Percentiles rank a stretch among this genome's conserved stretches.
Evolutionary conservation across 2,888 invertebrate species (phyloP).

Genomic region (Isoperla grammatica): DNA sequence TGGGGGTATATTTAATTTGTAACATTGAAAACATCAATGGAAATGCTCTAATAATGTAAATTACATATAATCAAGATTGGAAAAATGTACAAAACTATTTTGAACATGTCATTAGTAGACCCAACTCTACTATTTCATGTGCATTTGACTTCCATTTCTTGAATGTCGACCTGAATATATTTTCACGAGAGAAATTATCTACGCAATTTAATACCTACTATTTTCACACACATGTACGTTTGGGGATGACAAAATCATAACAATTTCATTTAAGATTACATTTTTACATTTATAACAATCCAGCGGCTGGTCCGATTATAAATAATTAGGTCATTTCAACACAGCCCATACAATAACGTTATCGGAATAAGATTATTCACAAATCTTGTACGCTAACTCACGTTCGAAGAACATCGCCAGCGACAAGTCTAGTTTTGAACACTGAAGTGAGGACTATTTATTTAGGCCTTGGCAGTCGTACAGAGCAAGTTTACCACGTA

Average conservation of each 20-base stretch:
- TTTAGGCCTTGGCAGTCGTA: neutral
- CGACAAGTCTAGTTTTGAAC: neutral
- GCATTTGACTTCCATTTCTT: neutral
- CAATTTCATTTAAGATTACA: neutral
- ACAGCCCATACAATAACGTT: conserved; percentile 12
- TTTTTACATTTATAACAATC: conserved; percentile 16
- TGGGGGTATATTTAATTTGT: too few relatives aligned
- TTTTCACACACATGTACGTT: conserved; percentile 1
- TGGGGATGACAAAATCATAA: conserved; percentile 8
- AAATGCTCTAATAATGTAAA: too few relatives aligned
- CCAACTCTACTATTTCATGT: neutral
- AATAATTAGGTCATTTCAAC: conserved; percentile 9
- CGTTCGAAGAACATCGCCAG: neutral
- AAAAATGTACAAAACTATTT: neutral
- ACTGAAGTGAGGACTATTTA: neutral
- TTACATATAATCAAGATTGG: too few relatives aligned
- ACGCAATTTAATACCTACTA: neutral
- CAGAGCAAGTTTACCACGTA: neutral
- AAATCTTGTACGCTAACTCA: neutral
- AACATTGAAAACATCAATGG: too few relatives aligned
- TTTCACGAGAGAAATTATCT: neutral
- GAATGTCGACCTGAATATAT: neutral
- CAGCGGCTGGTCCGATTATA: conserved; percentile 16
- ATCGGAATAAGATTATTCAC: conserved; percentile 10
- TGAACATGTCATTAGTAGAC: too few relatives aligned